Conservation (phyloP, 2,797 vertebrate species). For the Lutjanus argentimaculatus region DNA sequence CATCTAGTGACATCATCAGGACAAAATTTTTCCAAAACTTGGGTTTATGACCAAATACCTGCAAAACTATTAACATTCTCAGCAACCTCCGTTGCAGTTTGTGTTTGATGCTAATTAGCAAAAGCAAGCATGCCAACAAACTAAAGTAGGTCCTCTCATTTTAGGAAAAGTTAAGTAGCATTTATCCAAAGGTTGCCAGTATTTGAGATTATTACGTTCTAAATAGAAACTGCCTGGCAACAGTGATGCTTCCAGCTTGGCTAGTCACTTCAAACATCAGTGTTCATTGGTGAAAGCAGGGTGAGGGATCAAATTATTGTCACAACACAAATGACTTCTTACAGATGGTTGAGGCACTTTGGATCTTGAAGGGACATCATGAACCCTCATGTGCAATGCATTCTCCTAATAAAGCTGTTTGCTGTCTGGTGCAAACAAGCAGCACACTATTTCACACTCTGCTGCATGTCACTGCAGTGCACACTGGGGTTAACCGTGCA, state of each 20-base stretch:
- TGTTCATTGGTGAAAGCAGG: neutral
- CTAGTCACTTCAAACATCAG: neutral
- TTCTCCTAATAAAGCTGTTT: neutral
- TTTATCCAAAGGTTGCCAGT: neutral
- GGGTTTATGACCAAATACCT: neutral
- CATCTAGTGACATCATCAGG: neutral
- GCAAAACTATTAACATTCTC: neutral
- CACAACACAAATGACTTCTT: conserved; percentile 4
- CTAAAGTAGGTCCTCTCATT: neutral
- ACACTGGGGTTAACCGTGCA: too few species aligned
- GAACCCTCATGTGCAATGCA: neutral
- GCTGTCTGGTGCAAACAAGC: neutral
- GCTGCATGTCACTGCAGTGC: neutral
- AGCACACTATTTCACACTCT: too few species aligned
- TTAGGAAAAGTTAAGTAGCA: conserved; percentile 3
- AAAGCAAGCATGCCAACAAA: neutral
- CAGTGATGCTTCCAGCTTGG: neutral
- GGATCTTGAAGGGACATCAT: neutral
- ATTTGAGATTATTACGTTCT: conserved; percentile 1
- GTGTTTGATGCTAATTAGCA: neutral
- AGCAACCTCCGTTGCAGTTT: neutral
- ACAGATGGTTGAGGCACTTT: neutral
- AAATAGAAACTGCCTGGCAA: neutral
- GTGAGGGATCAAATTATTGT: neutral
- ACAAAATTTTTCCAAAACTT: neutral